Conservation (phyloP, 23 tunicate species). For the Ascidia mentula region DNA sequence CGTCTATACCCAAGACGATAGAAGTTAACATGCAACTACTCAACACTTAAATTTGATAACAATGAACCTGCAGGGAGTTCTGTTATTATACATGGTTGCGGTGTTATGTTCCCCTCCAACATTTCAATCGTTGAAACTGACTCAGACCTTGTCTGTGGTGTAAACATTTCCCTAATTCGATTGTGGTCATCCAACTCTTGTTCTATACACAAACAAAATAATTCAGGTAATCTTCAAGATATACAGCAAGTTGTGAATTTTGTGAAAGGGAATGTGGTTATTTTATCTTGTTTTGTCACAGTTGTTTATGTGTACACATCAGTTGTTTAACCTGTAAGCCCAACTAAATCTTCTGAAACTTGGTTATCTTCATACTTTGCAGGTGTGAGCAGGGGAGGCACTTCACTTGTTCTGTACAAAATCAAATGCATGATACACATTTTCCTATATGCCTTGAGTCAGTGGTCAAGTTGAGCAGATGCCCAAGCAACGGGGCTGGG, state of each 20-base stretch:
- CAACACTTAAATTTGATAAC: not conserved
- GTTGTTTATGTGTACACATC: too few species aligned
- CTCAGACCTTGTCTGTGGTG: slow-evolving; percentile 29
- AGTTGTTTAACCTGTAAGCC: not conserved
- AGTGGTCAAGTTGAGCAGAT: too few species aligned
- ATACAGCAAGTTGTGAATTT: too few species aligned
- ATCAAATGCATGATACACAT: too few species aligned
- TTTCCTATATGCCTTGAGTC: too few species aligned
- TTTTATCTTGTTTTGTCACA: too few species aligned
- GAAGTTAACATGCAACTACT: not conserved
- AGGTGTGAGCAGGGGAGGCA: slow-evolving; percentile 65
- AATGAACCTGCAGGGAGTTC: not conserved
- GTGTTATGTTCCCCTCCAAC: not conserved
- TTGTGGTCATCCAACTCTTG: slow-evolving; percentile 66
- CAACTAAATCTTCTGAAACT: not conserved
- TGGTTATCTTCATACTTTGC: not conserved
- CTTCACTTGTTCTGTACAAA: slow-evolving; percentile 47
- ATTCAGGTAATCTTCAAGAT: not conserved
- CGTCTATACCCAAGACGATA: not conserved
- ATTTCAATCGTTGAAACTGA: not conserved
- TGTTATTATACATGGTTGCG: not conserved
- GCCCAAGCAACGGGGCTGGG: too few species aligned
- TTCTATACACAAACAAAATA: not conserved
- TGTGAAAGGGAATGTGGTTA: too few species aligned
- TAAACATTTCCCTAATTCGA: slow-evolving; percentile 47